These are phyloP conservation scores for Gymnobelideus leadbeateri DNA, from an alignment of 2,113 vertebrate genomes.

Conservation along the genomic window DNA sequence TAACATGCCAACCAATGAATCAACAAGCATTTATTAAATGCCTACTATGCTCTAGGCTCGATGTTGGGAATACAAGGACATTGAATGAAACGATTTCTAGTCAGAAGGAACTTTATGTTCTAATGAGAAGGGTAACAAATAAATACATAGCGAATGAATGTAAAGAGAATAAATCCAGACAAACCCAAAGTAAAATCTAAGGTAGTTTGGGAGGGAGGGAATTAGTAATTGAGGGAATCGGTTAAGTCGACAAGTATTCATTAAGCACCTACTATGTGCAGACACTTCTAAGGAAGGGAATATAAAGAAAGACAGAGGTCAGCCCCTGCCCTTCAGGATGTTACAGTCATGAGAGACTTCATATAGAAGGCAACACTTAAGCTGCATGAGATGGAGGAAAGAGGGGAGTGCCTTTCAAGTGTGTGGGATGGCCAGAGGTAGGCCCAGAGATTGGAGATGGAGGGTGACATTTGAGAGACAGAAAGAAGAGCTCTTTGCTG, in stretches of 20 bases:
- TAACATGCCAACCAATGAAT: not conserved
- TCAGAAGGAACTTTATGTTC: no score
- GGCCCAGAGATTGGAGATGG: not conserved
- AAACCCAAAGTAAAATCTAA: not conserved
- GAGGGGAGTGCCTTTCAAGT: not conserved
- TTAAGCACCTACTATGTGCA: not conserved
- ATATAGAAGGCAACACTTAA: no score
- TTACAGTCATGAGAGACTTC: not conserved
- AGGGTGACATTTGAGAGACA: not conserved
- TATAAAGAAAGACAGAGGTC: not conserved
- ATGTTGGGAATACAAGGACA: not conserved
- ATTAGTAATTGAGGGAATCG: not conserved
- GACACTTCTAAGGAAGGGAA: not conserved
- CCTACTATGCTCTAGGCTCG: not conserved
- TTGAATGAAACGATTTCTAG: not conserved
- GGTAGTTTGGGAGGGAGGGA: not conserved
- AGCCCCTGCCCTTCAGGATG: not conserved
- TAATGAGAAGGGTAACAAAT: not conserved
- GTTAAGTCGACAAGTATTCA: not conserved
- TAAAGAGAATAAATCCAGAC: not conserved
- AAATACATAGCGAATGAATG: not conserved
- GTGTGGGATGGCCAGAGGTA: constrained; percentile 10
- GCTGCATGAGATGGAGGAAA: not conserved
- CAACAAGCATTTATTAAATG: not conserved
- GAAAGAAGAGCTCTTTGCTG: not conserved